phyloP scores from a whole-genome alignment of 2,113 vertebrate species.

The Psilopsiagon aymara region DNA sequence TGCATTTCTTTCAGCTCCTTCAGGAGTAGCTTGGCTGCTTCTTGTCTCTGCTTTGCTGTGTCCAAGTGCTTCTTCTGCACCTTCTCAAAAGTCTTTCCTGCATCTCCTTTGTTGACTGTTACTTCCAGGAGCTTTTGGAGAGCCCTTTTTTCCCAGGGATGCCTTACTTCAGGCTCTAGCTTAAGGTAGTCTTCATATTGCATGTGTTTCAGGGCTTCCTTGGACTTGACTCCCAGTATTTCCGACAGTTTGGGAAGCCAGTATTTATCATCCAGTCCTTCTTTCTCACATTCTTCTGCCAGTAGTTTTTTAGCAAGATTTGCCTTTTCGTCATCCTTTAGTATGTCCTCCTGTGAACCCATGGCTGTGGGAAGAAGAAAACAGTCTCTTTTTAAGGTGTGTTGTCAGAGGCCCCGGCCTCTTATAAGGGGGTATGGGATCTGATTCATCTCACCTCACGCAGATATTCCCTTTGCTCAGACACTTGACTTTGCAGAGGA shows the following conservation, averaged over 20 bases:
- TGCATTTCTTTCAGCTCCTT: background rate
- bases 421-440: background rate
- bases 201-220: constrained; percentile 30
- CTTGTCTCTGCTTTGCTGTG: background rate
- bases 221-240: background rate
- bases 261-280: background rate
- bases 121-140: constrained; percentile 19
- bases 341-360: background rate
- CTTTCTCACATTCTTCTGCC: background rate
- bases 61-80: background rate
- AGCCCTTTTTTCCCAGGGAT: constrained; percentile 8
- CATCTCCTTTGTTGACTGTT: background rate
- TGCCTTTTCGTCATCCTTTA: background rate
- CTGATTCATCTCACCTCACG: background rate
- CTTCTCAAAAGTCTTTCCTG: background rate
- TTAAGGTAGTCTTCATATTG: constrained; percentile 7
- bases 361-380: constrained; percentile 26
- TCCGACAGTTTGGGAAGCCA: constrained; percentile 44
- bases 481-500: background rate
- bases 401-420: background rate
- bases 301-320: background rate
- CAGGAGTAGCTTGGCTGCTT: background rate
- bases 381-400: background rate
- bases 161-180: background rate
- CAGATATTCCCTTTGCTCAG: background rate